Evolutionary conservation across 2,113 vertebrate species (phyloP), one percentile per base, ranked within the genome.

Genomic region (Petrocephalus zakoni): DNA sequence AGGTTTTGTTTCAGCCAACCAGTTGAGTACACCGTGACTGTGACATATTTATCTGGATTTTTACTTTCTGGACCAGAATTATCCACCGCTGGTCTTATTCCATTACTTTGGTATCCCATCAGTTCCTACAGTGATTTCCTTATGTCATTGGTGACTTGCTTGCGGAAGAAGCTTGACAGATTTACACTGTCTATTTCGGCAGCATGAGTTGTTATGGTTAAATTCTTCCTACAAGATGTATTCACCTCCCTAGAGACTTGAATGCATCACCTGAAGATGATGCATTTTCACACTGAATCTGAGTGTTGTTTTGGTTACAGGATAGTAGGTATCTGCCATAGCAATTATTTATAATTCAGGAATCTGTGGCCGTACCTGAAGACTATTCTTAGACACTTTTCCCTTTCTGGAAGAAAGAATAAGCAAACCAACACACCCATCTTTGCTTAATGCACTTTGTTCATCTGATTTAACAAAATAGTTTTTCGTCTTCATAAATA

Each of bases 381-480:
- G 25, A 64, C 58, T 25, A 7, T 64, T 11, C 61, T 64, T 64
- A 13, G 10, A 68, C 81, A 21, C 19, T 49, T 7, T 8, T 22
- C 1, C 21, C 52, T 17, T 29, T 85, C 84, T 13, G 5, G 7
- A 87, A 64, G 87, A 88, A 68, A 68, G 25, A 68, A 68, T 13
- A 68, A 68, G 25, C 88, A 90, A 91, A 93, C 83, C 88, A 91
- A 94, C 93, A 91, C 92, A 91, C 9, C 92, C 68, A 75, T 89
- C 90, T 93, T 92, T 95, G 92, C 95, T 92, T 94, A 95, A 96
- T 97, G 95, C 95, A 97, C 95, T 95, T 95, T 96, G 89, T 94
- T 88, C 92, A 96, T 98, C 96, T 97, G 95, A 97, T 97, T 98
- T 83, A 98, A 98, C 97, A 98, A 99, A 99, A 99, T 98, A 98